These are phyloP conservation scores for Oriolus oriolus DNA, from an alignment of 2,113 vertebrate species.

Conservation along the genomic window DNA sequence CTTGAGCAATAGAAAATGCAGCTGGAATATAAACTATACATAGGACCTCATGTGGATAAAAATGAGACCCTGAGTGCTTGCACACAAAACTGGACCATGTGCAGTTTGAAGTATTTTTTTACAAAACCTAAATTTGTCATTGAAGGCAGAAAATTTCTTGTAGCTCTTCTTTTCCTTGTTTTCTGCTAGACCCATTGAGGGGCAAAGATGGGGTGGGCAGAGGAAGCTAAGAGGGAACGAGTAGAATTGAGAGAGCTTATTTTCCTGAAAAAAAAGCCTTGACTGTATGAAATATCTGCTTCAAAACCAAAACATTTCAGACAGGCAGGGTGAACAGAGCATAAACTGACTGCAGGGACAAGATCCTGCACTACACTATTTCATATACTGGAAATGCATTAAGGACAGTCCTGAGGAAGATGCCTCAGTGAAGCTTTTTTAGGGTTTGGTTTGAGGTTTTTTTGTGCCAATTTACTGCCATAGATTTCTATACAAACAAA, in stretches of 20 bases:
- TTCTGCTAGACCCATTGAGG: background rate
- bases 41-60: background rate
- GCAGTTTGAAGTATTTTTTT: background rate
- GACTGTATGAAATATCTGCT: background rate
- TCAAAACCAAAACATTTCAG: background rate
- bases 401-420: background rate
- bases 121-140: background rate
- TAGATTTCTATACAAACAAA: background rate
- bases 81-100: background rate
- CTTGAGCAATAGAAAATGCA: background rate
- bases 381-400: background rate
- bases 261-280: background rate
- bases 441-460: rapidly evolving
- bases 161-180: background rate
- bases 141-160: background rate
- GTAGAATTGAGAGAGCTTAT: background rate
- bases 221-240: background rate
- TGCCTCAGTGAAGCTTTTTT: background rate
- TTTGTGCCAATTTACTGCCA: background rate
- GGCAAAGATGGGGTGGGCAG: background rate
- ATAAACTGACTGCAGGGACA: background rate
- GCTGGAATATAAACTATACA: background rate
- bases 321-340: background rate
- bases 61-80: background rate
- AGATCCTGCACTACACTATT: background rate